Conservation (phyloP, 2,888 invertebrate genomes). For the Diadegma fenestrale region DNA sequence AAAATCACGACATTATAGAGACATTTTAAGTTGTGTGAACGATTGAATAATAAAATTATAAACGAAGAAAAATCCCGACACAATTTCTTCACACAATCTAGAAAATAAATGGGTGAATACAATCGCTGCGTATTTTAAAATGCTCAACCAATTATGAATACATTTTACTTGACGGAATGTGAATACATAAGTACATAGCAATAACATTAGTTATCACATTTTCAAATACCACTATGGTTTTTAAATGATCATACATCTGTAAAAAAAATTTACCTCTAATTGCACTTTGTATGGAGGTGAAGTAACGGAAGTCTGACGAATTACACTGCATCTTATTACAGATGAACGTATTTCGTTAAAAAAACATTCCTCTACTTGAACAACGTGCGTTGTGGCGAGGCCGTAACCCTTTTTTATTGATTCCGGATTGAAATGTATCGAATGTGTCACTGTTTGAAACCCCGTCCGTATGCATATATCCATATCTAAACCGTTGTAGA, state of each 20-base stretch:
- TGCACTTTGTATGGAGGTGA: conserved; percentile 39
- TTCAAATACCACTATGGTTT: conserved; percentile 9
- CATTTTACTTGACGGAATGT: conserved; percentile 2
- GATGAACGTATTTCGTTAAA: neutral
- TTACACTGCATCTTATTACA: conserved; percentile 28
- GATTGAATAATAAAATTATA: too few relatives aligned
- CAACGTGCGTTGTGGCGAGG: neutral
- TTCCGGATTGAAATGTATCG: conserved; percentile 14
- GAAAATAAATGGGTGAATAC: conserved; percentile 3
- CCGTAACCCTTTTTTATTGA: conserved; percentile 11
- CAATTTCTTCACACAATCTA: too few relatives aligned
- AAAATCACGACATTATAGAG: too few relatives aligned
- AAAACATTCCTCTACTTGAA: conserved; percentile 27
- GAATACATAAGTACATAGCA: neutral
- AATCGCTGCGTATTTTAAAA: neutral
- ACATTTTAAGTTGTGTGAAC: too few relatives aligned
- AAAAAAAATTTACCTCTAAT: conserved; percentile 24
- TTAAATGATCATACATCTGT: neutral
- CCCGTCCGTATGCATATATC: conserved; percentile 18
- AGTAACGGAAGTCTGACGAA: conserved; percentile 30
- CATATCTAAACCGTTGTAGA: neutral
- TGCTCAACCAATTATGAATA: neutral
- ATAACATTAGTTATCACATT: conserved; percentile 4
- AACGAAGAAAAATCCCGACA: too few relatives aligned
- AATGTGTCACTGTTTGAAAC: conserved; percentile 19